Evolutionary conservation across 2,797 vertebrate species (phyloP).

Genomic region (Oryzias dopingdopingensis): DNA sequence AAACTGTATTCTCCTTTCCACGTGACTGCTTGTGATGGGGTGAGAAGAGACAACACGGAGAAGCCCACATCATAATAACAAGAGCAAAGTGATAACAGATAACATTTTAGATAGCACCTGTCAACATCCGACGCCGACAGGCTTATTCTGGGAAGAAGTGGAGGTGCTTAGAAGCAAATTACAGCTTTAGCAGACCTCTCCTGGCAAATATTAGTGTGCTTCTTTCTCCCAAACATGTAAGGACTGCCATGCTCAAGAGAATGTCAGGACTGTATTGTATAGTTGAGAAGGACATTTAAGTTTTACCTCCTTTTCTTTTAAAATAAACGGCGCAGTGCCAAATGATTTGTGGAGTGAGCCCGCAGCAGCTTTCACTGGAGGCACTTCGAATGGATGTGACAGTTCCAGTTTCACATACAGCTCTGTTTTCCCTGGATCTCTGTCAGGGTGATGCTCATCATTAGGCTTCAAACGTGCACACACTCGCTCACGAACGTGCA

Average conservation of each 20-base stretch:
- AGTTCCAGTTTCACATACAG: conserved; percentile 69
- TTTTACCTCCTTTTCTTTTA: conserved; percentile 42
- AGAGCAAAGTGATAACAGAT: conserved; percentile 36
- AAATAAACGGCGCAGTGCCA: conserved; percentile 61
- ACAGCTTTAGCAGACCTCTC: conserved; percentile 61
- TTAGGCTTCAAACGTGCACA: conserved; percentile 53
- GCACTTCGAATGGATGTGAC: conserved; percentile 68
- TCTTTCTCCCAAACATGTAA: conserved; percentile 39
- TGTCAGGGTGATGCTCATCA: conserved; percentile 70
- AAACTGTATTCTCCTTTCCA: neutral
- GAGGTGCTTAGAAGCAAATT: conserved; percentile 54
- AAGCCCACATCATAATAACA: conserved; percentile 24
- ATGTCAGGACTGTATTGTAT: conserved; percentile 38
- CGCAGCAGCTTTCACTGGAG: conserved; percentile 59
- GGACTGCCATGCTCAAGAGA: conserved; percentile 34
- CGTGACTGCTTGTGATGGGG: conserved; percentile 1
- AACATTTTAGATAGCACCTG: conserved; percentile 46
- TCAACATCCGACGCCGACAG: conserved; percentile 52
- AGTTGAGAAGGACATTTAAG: conserved; percentile 49
- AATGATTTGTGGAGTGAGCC: conserved; percentile 52
- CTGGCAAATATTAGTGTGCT: conserved; percentile 55
- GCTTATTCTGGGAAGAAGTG: conserved; percentile 48
- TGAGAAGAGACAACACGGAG: conserved; percentile 29
- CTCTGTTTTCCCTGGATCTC: conserved; percentile 69
- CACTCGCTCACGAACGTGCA: conserved; percentile 13